A percentile compares a stretch with the other conserved stretches of the same genome.
These are phyloP conservation scores for Microctonus aethiopoides DNA, from an alignment of 2,888 invertebrate species.

Conservation along the genomic window DNA sequence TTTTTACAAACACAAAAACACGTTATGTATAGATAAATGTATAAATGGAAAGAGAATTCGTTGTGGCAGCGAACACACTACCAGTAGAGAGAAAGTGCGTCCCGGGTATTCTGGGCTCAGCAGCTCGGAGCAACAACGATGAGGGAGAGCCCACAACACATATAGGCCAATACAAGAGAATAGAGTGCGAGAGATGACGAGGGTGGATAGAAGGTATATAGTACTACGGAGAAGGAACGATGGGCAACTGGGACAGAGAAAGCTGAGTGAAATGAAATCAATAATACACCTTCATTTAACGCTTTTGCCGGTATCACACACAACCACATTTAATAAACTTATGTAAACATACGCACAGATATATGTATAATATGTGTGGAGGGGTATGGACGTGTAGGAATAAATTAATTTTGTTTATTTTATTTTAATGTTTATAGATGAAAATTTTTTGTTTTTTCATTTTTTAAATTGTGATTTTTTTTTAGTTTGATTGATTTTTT, in stretches of 20 bases:
- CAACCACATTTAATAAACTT: too few species aligned
- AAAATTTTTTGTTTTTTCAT: too few species aligned
- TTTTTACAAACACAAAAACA: too few species aligned
- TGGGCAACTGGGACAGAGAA: slow-evolving; percentile 32
- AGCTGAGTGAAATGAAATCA: slow-evolving; percentile 56
- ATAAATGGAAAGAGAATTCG: not conserved
- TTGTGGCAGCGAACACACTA: too few species aligned
- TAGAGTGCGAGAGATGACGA: slow-evolving; percentile 26
- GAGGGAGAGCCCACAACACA: slow-evolving; percentile 7
- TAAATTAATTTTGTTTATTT: not conserved
- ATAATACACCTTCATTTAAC: slow-evolving; percentile 60
- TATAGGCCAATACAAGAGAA: slow-evolving; percentile 10
- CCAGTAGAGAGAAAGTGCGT: slow-evolving; percentile 4
- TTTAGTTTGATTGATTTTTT: too few species aligned
- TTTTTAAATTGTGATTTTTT: too few species aligned
- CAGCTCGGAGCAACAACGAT: slow-evolving; percentile 7
- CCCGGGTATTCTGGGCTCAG: slow-evolving; percentile 23
- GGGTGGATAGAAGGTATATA: slow-evolving; percentile 15
- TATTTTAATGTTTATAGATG: too few species aligned
- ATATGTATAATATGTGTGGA: too few species aligned
- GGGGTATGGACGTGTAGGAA: too few species aligned
- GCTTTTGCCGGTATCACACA: slow-evolving; percentile 33
- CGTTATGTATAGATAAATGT: not conserved
- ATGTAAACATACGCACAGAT: not conserved
- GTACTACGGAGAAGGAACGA: slow-evolving; percentile 27